phyloP scores from a whole-genome alignment of 2,113 vertebrate genomes.

The Origma solitaria region DNA sequence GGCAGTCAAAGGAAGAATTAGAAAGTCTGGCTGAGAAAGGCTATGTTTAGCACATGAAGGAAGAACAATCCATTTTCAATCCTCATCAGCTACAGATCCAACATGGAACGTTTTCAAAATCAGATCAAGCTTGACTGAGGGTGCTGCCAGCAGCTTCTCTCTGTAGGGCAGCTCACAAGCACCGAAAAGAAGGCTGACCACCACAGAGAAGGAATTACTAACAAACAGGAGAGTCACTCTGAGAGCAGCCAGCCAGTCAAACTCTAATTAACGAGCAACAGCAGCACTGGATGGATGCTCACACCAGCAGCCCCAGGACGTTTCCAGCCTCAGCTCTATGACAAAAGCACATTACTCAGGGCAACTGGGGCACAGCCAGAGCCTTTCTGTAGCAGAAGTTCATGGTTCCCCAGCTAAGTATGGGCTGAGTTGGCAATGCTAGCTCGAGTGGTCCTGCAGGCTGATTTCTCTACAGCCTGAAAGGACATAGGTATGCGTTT shows the following conservation, averaged over 20 bases:
- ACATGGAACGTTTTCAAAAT: neutral
- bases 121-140: neutral
- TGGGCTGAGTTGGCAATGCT: neutral
- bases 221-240: neutral
- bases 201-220: neutral
- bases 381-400: neutral
- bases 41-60: neutral
- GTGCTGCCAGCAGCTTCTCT: neutral
- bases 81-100: neutral
- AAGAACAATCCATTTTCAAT: neutral
- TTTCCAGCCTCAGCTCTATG: neutral
- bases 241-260: neutral
- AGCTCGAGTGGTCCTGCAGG: neutral
- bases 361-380: neutral
- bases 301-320: neutral
- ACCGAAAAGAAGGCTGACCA: neutral
- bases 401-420: neutral
- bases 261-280: neutral
- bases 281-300: neutral
- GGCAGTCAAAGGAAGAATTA: neutral
- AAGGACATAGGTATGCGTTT: neutral
- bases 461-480: neutral
- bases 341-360: neutral
- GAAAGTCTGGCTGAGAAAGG: neutral
- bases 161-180: neutral